Evolutionary conservation across 2,888 invertebrate species (phyloP), one percentile per base, ranked within the genome.

Genomic region (Rambutsinella grinnellia): DNA sequence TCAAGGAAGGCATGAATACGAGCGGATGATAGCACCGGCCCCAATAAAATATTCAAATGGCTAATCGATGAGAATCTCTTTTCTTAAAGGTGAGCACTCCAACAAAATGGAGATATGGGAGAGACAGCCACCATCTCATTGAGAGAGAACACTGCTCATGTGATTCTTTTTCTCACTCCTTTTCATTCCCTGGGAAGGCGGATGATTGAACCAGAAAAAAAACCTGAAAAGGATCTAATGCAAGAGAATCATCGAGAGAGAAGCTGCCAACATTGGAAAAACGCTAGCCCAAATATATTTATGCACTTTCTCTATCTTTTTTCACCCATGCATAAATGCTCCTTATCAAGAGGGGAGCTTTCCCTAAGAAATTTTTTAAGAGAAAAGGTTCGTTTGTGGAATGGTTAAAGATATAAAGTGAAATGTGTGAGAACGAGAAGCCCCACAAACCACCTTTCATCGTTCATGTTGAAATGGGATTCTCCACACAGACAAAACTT

Each of bases 41-140:
- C 56, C 74, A 75, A 75, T 75, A 75, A 75, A 75, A 75, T 75
- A 75, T 75, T 75, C 67, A 75, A 75, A 75, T 75, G 74, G 74
- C 67, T 75, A 75, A 75, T 75, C 74, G 74, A 75, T 75, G 74
- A 75, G 74, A 75, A 67, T 75, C 72, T 66, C 66, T 66, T 66
- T 75, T 67, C 66, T 57, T 56, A 44, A 65, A 72, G 57, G 27
- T 23, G 56, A 62, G 60, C 47, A 66, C 24, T 74, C 36, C 36
- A 36, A 5, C 36, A 36, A 36, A 36, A 36, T 8, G 13, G 13
- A 36, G 66, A 53, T 60, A 57, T 23, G 56, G 47, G 65, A 71
- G 63, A 70, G 63, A 36, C 56, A 26, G 44, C 44, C 36, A 27
- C 56, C 5, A 36, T 13, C 66, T 66, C 72, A 66, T 54, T 46